phyloP scores from a whole-genome alignment of 2,797 vertebrate species.

The Eulemur albifrons region DNA sequence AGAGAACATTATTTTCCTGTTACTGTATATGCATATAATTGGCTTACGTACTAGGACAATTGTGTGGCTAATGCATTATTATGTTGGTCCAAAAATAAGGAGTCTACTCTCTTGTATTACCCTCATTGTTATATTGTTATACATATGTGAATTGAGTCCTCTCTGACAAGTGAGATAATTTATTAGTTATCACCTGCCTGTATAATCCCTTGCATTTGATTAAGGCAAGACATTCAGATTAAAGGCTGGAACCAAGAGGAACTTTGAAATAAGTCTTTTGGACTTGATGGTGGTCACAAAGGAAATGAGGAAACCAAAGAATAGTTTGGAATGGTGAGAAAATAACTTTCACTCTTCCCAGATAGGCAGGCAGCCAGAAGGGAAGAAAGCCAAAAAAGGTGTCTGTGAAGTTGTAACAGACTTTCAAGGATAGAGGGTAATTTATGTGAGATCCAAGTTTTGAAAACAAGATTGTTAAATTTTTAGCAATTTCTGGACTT shows the following conservation, averaged over 20 bases:
- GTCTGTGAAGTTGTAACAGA: neutral
- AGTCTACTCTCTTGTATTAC: neutral
- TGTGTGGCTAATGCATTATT: neutral
- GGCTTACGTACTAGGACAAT: neutral
- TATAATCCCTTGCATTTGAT: neutral
- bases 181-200: neutral
- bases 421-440: neutral
- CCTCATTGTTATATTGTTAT: neutral
- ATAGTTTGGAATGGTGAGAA: neutral
- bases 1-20: neutral
- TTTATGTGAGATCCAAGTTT: neutral
- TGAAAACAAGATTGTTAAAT: neutral
- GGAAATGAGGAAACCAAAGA: neutral
- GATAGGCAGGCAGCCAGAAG: neutral
- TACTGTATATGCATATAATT: neutral
- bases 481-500: neutral
- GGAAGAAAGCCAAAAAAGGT: neutral
- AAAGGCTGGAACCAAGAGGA: neutral
- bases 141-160: neutral
- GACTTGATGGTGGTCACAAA: neutral
- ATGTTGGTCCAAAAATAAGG: neutral
- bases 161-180: neutral
- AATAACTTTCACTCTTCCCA: neutral
- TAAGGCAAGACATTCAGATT: neutral
- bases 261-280: neutral